phyloP scores from a whole-genome alignment of 2,888 invertebrate genomes.

The Catotricha subobsoleta region DNA sequence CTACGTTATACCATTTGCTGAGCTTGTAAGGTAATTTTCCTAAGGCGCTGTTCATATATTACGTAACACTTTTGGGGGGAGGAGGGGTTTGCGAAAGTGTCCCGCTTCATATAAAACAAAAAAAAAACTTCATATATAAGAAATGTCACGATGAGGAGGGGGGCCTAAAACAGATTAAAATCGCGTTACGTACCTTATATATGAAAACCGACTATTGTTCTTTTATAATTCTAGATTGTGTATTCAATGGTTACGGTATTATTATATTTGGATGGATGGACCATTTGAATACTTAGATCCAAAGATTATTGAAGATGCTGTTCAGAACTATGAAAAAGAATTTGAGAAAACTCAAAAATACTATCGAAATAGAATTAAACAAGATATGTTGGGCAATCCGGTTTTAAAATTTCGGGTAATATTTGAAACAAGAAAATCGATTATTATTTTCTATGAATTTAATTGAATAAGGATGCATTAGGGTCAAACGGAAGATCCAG shows the following conservation, averaged over 20 bases:
- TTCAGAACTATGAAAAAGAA: slow-evolving; percentile 64
- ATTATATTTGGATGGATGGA: slow-evolving; percentile 82
- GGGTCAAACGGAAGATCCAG: slow-evolving; percentile 53
- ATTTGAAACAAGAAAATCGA: neutral
- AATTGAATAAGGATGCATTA: slow-evolving; percentile 9
- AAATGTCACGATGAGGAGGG: too few species aligned
- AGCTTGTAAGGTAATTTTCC: slow-evolving; percentile 42
- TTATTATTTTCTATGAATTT: neutral
- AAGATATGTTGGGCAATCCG: slow-evolving; percentile 48
- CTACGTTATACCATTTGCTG: slow-evolving; percentile 50
- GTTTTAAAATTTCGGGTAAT: slow-evolving; percentile 22
- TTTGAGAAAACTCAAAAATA: slow-evolving; percentile 61
- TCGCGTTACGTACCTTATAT: too few species aligned
- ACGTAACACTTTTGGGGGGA: too few species aligned
- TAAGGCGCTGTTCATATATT: too few species aligned
- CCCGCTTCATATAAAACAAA: too few species aligned
- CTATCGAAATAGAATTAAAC: slow-evolving; percentile 57
- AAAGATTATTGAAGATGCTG: slow-evolving; percentile 55
- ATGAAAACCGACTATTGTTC: too few species aligned
- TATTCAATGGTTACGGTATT: slow-evolving; percentile 59
- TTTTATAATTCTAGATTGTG: slow-evolving; percentile 31
- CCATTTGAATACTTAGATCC: slow-evolving; percentile 74
- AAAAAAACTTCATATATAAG: too few species aligned
- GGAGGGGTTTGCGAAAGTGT: too few species aligned
- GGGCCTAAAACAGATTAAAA: too few species aligned